Evolutionary conservation across 2,797 vertebrate species (phyloP).

Genomic region (Tokudaia muenninki): DNA sequence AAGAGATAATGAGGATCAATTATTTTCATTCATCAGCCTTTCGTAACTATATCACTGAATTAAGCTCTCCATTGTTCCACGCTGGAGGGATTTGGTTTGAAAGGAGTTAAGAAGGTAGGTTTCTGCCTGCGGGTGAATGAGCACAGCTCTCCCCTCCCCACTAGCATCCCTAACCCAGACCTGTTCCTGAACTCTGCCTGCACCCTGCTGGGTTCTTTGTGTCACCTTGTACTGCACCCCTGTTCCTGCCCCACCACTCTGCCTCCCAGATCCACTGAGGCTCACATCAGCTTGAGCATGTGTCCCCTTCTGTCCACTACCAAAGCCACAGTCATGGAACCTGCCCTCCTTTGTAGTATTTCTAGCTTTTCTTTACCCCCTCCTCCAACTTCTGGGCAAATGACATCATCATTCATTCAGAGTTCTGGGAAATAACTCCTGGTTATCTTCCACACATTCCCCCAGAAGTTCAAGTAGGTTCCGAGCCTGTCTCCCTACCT

Average conservation of each 20-base stretch:
- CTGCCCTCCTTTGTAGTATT: neutral
- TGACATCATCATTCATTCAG: neutral
- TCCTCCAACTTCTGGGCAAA: neutral
- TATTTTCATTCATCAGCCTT: slow-evolving; percentile 74
- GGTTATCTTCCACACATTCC: neutral
- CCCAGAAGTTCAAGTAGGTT: neutral
- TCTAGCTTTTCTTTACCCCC: neutral
- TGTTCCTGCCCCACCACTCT: neutral
- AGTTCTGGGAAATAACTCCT: slow-evolving; percentile 27
- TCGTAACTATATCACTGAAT: slow-evolving; percentile 57
- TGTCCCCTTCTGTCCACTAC: neutral
- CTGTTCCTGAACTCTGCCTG: neutral
- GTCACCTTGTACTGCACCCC: neutral
- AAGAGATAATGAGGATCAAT: slow-evolving; percentile 70
- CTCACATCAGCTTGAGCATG: neutral
- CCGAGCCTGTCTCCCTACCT: neutral
- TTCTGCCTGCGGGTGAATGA: slow-evolving; percentile 48
- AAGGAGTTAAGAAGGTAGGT: slow-evolving; percentile 37
- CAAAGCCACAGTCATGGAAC: neutral
- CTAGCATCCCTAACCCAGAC: neutral
- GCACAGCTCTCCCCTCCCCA: neutral
- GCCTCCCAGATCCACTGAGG: neutral
- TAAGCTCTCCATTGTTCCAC: slow-evolving; percentile 62
- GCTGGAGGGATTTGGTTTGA: slow-evolving; percentile 40
- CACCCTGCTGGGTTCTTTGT: neutral